Conservation (phyloP, 2,888 invertebrate species). For the Onthophagus sagittarius region DNA sequence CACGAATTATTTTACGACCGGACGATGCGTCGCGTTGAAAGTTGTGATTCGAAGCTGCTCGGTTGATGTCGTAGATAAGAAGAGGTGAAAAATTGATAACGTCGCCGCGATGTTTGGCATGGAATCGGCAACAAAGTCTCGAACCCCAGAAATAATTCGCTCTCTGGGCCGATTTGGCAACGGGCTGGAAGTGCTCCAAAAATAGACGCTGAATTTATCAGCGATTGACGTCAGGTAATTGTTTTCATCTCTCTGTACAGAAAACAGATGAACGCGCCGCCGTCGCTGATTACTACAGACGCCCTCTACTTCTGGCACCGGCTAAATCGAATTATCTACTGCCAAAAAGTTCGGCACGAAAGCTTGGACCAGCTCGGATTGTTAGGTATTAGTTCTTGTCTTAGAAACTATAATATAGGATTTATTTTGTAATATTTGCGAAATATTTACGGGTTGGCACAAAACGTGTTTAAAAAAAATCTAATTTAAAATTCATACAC, state of each 20-base stretch:
- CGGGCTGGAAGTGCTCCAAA: slow-evolving; percentile 43
- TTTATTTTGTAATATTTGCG: background rate
- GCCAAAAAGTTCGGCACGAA: background rate
- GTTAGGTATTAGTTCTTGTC: background rate
- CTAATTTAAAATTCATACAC: too few relatives aligned
- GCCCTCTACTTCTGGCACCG: background rate
- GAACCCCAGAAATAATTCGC: slow-evolving; percentile 44
- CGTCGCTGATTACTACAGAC: slow-evolving; percentile 4
- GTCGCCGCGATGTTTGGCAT: slow-evolving; percentile 30
- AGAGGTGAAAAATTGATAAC: slow-evolving; percentile 19
- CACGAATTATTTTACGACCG: background rate
- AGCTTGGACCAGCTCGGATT: background rate
- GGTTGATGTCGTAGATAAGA: background rate
- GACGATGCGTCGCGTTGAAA: background rate
- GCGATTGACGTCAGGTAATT: slow-evolving; percentile 10
- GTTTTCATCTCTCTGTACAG: slow-evolving; percentile 3
- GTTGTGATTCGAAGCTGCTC: background rate
- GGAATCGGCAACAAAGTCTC: slow-evolving; percentile 40
- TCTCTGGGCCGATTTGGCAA: slow-evolving; percentile 38
- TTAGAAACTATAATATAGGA: background rate
- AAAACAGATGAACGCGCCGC: slow-evolving; percentile 11
- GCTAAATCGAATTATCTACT: background rate
- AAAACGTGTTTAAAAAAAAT: background rate
- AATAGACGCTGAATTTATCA: slow-evolving; percentile 23
- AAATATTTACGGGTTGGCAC: background rate